Evolutionary conservation across 2,113 vertebrate genomes (phyloP).

Genomic region (Rhinopomastus cyanomelas): DNA sequence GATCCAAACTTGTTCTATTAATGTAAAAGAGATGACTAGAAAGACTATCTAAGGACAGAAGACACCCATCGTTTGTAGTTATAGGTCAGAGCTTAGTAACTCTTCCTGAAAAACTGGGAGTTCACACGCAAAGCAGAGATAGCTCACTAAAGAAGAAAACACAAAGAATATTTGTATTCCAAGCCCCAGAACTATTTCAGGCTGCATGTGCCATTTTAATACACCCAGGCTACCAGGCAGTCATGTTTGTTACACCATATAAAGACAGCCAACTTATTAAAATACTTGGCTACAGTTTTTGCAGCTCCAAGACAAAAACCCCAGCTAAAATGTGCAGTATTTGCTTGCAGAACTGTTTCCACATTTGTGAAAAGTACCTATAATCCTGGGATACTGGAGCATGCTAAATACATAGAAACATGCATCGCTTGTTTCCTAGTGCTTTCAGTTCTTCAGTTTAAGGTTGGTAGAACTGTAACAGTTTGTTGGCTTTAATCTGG

Average conservation of each 20-base stretch:
- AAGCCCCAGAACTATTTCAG: neutral
- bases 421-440: neutral
- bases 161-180: neutral
- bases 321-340: neutral
- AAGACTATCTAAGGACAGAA: neutral
- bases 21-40: neutral
- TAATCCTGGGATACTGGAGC: neutral
- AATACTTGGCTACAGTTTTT: neutral
- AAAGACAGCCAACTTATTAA: neutral
- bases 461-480: neutral
- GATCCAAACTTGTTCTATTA: neutral
- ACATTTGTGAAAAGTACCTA: neutral
- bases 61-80: neutral
- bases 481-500: neutral
- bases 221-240: neutral
- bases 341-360: neutral
- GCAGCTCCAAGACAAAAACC: neutral
- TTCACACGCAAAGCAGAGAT: neutral
- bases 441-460: neutral
- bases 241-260: neutral
- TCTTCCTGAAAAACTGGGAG: neutral
- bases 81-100: neutral
- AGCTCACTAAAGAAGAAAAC: neutral
- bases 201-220: neutral
- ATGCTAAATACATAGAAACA: neutral